phyloP scores from a whole-genome alignment of 2,888 invertebrate species.

The Mesorhabditis sp. region DNA sequence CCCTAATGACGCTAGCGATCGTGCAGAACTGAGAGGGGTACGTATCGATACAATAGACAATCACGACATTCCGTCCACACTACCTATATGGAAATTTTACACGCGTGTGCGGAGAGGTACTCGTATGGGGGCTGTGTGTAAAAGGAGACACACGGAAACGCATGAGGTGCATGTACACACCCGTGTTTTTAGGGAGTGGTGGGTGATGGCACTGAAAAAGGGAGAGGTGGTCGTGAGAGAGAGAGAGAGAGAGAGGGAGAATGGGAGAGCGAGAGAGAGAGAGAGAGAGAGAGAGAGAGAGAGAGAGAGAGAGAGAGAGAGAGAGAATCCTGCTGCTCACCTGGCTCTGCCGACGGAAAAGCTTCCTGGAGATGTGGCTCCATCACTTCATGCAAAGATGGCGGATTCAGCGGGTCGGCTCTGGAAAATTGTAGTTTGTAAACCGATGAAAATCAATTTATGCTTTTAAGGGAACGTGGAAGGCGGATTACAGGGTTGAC shows the following conservation, averaged over 20 bases:
- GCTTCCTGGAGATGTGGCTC: neutral
- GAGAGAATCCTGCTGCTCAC: neutral
- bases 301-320: slow-evolving; percentile 12
- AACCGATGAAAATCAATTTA: neutral
- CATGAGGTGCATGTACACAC: slow-evolving; percentile 13
- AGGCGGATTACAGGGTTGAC: neutral
- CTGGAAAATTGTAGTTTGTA: neutral
- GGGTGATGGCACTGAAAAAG: neutral
- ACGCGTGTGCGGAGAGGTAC: slow-evolving; percentile 2
- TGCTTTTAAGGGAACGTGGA: neutral
- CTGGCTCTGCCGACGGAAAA: slow-evolving; percentile 6
- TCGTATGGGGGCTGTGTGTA: slow-evolving; percentile 8
- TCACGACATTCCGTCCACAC: too few species aligned
- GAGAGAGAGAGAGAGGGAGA: slow-evolving; percentile 9
- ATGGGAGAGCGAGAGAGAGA: neutral
- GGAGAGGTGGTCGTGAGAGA: slow-evolving; percentile 2
- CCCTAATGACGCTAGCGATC: too few species aligned
- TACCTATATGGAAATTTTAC: too few species aligned
- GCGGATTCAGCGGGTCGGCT: neutral
- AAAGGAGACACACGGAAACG: slow-evolving; percentile 17
- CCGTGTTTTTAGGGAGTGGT: slow-evolving; percentile 15
- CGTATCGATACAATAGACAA: too few species aligned
- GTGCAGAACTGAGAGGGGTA: too few species aligned
- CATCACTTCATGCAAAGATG: slow-evolving; percentile 2
- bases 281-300: slow-evolving; percentile 14